Percentiles rank a stretch among this genome's conserved stretches.
Conservation (phyloP, 1,140 invertebrate species). For the Diachasma alloeum region DNA sequence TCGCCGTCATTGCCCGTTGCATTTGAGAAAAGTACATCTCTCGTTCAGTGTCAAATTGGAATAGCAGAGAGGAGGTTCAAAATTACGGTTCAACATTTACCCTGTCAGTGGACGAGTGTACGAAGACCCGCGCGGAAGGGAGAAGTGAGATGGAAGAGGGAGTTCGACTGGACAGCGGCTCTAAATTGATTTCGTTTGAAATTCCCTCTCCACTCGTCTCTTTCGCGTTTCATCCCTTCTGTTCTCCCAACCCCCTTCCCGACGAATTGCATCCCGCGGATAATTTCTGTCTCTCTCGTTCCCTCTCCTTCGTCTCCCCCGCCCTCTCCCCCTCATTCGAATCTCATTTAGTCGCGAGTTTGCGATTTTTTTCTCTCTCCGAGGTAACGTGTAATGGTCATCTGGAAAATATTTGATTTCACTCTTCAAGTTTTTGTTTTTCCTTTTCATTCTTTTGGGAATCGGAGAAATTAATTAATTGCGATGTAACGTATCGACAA, state of each 20-base stretch:
- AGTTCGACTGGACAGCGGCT: constrained; percentile 57
- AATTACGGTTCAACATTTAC: constrained; percentile 63
- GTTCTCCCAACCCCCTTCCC: constrained; percentile 15
- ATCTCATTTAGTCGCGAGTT: constrained; percentile 4
- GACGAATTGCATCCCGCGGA: neutral
- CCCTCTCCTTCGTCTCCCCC: neutral
- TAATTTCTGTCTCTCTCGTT: neutral
- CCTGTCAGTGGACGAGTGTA: constrained; percentile 29
- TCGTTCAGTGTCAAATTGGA: constrained; percentile 45
- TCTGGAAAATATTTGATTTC: constrained; percentile 1
- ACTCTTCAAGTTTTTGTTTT: neutral
- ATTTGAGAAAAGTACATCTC: neutral
- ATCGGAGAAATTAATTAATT: constrained; percentile 2
- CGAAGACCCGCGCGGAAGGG: neutral
- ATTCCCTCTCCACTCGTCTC: constrained; percentile 35
- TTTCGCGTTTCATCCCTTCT: constrained; percentile 5
- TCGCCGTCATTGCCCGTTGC: neutral
- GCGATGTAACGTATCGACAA: neutral
- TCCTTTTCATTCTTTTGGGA: neutral
- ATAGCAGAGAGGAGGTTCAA: constrained; percentile 43
- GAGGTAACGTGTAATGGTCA: neutral
- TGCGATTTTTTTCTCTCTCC: neutral
- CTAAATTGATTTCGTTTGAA: constrained; percentile 65
- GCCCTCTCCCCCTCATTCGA: constrained; percentile 21
- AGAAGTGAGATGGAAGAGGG: neutral